Conservation (phyloP, 2,797 vertebrate genomes). For the Karalla daura region DNA sequence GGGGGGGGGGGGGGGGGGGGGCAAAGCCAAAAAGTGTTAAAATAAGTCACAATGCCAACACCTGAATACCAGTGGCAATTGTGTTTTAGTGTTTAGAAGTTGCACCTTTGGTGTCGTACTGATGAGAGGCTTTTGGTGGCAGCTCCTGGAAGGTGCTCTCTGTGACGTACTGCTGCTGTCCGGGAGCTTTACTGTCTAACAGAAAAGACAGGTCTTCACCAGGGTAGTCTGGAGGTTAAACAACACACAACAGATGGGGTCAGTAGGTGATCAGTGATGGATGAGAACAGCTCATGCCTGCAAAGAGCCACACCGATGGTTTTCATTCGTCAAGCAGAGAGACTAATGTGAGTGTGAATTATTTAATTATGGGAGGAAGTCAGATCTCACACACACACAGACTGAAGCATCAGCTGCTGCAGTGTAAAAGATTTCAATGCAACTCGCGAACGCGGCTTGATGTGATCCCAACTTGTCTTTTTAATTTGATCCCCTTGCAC, state of each 20-base stretch:
- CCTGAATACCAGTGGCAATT: not conserved
- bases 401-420: too few relatives aligned
- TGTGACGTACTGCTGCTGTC: slow-evolving; percentile 70
- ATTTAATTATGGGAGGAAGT: not conserved
- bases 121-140: slow-evolving; percentile 55
- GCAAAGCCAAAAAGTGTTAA: not conserved
- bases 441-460: too few relatives aligned
- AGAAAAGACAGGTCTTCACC: slow-evolving; percentile 88
- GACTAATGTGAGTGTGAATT: too few relatives aligned
- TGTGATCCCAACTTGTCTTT: not conserved
- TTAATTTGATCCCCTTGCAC: not conserved
- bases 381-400: not conserved
- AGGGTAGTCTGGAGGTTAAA: slow-evolving; percentile 82
- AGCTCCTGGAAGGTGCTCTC: slow-evolving; percentile 62
- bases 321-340: too few relatives aligned
- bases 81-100: not conserved
- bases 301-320: slow-evolving; percentile 4
- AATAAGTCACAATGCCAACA: not conserved
- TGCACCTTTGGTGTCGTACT: slow-evolving; percentile 76
- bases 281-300: not conserved
- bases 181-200: slow-evolving; percentile 81
- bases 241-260: slow-evolving; percentile 53
- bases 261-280: slow-evolving; percentile 14
- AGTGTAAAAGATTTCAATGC: not conserved
- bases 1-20: not conserved